Evolutionary conservation across 1,140 invertebrate species (phyloP), one percentile per base, ranked within the genome.

Genomic region (Globodera ellingtonae): DNA sequence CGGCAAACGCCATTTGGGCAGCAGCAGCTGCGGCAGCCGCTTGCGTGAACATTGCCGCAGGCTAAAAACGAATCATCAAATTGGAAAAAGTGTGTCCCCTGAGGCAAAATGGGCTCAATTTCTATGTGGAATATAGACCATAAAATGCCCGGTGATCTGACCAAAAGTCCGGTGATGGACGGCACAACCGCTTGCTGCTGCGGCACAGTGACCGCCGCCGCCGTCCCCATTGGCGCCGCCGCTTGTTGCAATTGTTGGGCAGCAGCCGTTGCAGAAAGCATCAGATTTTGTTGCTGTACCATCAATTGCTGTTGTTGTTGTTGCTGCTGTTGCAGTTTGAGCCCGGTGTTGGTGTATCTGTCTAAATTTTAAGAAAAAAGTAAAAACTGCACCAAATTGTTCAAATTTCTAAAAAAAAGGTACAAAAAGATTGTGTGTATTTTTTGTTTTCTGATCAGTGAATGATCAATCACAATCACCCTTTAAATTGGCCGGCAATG

Each of bases 401-500:
- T 44, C 35, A 35, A 35, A 35, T 76, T 76, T 76, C 15, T 74
- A 21, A 73, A 77, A 52, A 52, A 24, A 24, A 24, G 24, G 24
- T 0, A 24, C 5, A 52, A 52, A 7, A 52, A 52, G 4, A 52
- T 9, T 52, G 50, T 52, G 35, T 35, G 35, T 35, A 35, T 2
- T 72, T 52, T 52, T 13, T 8, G 21, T 21, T 78, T 78, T 76
- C 18, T 75, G 8, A 81, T n/a, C 18, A 82, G 24, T 10, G 35
- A 24, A 15, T 50, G 21, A 44, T 35, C 44, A 69, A 65, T 24
- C 62, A 62, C 62, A 44, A 24, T 69, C 8, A 85, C 84, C 84
- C 83, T 79, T 83, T 18, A 86, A 67, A 9, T 74, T 15, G 5
- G 52, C 59, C 47, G 84, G 84, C 13, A 85, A 71, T n/a, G 84